phyloP scores from a whole-genome alignment of 2,113 vertebrate genomes.

The Corythaixoides concolor region DNA sequence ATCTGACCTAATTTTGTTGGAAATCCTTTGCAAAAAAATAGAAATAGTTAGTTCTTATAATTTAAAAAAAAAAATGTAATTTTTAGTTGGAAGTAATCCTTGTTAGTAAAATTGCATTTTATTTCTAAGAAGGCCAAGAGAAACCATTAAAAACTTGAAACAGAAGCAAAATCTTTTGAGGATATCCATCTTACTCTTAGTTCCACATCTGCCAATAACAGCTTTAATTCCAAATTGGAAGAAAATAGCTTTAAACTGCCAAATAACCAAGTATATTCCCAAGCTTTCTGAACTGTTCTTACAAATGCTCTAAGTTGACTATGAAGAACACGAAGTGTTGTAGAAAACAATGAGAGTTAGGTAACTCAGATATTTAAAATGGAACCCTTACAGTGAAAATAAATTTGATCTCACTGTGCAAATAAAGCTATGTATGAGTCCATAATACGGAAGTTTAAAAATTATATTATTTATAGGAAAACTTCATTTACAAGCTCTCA shows the following conservation, averaged over 20 bases:
- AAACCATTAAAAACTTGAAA: not conserved
- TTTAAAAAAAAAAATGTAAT: fast-evolving
- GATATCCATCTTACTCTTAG: not conserved
- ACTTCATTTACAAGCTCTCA: not conserved
- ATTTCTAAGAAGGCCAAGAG: not conserved
- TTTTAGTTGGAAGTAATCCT: not conserved
- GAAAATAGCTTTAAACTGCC: not conserved
- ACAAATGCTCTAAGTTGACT: not conserved
- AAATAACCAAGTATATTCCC: not conserved
- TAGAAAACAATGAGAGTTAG: not conserved
- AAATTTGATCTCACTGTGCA: not conserved
- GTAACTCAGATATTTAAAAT: not conserved
- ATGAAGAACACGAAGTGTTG: not conserved
- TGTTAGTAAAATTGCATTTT: not conserved
- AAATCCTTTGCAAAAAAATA: not conserved
- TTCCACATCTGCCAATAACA: not conserved
- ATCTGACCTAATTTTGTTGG: not conserved
- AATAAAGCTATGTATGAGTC: not conserved
- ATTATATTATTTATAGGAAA: not conserved
- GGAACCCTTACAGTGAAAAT: not conserved
- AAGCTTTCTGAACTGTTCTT: not conserved
- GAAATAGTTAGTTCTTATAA: not conserved
- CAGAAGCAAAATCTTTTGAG: not conserved
- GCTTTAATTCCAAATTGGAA: not conserved
- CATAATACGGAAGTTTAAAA: not conserved